Evolutionary conservation across 2,113 vertebrate species (phyloP), one percentile per base, ranked within the genome.

Genomic region (Trochalopteron elliotii): DNA sequence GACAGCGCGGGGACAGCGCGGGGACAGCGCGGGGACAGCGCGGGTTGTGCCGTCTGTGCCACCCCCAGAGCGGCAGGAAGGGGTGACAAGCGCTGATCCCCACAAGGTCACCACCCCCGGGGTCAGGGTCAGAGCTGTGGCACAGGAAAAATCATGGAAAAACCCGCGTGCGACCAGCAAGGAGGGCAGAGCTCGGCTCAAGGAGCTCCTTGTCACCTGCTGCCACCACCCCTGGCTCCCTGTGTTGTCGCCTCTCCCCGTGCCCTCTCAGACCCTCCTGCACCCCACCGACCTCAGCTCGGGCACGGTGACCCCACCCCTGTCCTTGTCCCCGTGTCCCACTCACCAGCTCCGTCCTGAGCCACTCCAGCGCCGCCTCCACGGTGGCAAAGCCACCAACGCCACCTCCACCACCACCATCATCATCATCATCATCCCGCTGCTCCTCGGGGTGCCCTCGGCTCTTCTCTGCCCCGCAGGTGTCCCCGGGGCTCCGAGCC

Each of bases 291-390:
- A 24, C 22, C 47, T 24, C 47, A 24, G 22, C 11, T 13, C 22
- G 47, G 12, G 47, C 47, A 49, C 47, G 47, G 22, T 24, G 47
- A 49, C 47, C 61, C n/a, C 67, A 0, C 2, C 76, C 49, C 57
- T 3, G 11, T 4, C 59, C 64, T 20, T 3, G 15, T 47, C 44
- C 27, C n/a, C 7, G 12, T 33, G 0, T 28, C 35, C 70, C 11
- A 98, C 99, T 99, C 95, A 99, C 99, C 98, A 99, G 97, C 95
- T 99, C 99, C 44, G 55, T 98, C 50, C 99, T 98, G 65, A 99
- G 98, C 98, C 99, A 99, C 84, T 98, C 98, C 92, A 99, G 96
- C 5, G 99, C 99, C 25, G 97, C 98, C 67, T 99, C 98, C 70
- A 99, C 49, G 1, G 97, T 98, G 33, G 98, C 93, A 22, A 99